Percentiles rank a stretch among this genome's conserved stretches.
Evolutionary conservation across 1,140 invertebrate genomes (phyloP).

Genomic region (Druon quercuslanigerum): DNA sequence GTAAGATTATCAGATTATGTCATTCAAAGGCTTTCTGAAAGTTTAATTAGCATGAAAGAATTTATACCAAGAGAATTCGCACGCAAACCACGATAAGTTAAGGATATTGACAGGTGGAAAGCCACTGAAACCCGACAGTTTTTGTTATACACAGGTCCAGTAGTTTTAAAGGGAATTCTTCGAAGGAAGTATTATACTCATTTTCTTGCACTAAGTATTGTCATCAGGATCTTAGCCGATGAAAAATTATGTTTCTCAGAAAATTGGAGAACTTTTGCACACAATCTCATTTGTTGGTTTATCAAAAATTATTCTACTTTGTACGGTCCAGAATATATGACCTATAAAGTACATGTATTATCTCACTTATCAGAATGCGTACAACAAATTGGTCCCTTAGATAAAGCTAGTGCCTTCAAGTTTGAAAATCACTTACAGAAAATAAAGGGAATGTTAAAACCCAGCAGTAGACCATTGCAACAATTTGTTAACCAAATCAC

Average conservation of each 20-base stretch:
- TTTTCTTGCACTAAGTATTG: slow-evolving; percentile 11
- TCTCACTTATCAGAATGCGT: slow-evolving; percentile 16
- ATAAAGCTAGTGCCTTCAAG: slow-evolving; percentile 27
- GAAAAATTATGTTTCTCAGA: slow-evolving; percentile 6
- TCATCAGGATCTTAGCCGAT: slow-evolving; percentile 16
- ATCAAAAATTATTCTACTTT: not conserved
- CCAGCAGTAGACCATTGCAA: slow-evolving; percentile 13
- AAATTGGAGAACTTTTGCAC: not conserved
- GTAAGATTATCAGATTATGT: too few relatives aligned
- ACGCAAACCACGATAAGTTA: too few relatives aligned
- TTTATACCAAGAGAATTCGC: too few relatives aligned
- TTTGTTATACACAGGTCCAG: too few relatives aligned
- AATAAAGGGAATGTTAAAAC: slow-evolving; percentile 3
- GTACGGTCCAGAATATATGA: slow-evolving; percentile 17
- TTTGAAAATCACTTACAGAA: slow-evolving; percentile 35
- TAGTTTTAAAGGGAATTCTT: too few relatives aligned
- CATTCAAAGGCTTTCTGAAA: too few relatives aligned
- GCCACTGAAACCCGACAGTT: too few relatives aligned
- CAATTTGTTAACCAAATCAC: slow-evolving; percentile 16
- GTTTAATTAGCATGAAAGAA: too few relatives aligned
- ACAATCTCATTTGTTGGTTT: slow-evolving; percentile 16
- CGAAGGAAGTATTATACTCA: not conserved
- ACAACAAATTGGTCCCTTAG: slow-evolving; percentile 14
- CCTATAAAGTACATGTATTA: slow-evolving; percentile 27
- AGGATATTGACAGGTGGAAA: too few relatives aligned